These are phyloP conservation scores for Galemys pyrenaicus DNA, from an alignment of 2,113 vertebrate genomes.

Conservation along the genomic window DNA sequence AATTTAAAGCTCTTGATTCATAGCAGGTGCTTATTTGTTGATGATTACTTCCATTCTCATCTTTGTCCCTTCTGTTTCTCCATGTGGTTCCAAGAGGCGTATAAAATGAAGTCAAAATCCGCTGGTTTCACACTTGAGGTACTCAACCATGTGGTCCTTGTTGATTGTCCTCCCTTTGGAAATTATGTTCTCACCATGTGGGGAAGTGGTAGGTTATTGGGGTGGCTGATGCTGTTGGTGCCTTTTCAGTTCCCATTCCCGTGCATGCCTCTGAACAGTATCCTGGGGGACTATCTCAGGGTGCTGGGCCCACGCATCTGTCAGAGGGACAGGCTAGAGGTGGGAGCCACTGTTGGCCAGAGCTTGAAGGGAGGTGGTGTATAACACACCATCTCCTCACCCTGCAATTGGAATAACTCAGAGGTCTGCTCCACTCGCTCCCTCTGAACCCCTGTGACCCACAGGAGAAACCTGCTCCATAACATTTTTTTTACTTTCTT, in stretches of 20 bases:
- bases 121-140: not conserved
- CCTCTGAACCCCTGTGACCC: fast-evolving
- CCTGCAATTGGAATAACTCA: fast-evolving
- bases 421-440: fast-evolving
- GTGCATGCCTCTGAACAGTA: not conserved
- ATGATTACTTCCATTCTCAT: not conserved
- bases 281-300: not conserved
- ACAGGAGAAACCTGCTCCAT: not conserved
- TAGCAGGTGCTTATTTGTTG: not conserved
- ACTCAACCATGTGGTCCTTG: not conserved
- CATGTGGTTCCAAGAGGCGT: fast-evolving
- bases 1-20: not conserved
- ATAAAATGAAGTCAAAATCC: not conserved
- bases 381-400: fast-evolving
- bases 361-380: not conserved
- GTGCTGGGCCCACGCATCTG: not conserved
- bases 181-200: fast-evolving
- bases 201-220: not conserved
- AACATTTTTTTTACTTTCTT: not conserved
- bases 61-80: not conserved
- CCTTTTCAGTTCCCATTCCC: no score
- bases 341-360: not conserved
- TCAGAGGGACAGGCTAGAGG: not conserved
- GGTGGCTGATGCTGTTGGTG: fast-evolving
- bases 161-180: not conserved